Evolutionary conservation across 2,797 vertebrate genomes (phyloP).

Genomic region (Acanthornis magna): DNA sequence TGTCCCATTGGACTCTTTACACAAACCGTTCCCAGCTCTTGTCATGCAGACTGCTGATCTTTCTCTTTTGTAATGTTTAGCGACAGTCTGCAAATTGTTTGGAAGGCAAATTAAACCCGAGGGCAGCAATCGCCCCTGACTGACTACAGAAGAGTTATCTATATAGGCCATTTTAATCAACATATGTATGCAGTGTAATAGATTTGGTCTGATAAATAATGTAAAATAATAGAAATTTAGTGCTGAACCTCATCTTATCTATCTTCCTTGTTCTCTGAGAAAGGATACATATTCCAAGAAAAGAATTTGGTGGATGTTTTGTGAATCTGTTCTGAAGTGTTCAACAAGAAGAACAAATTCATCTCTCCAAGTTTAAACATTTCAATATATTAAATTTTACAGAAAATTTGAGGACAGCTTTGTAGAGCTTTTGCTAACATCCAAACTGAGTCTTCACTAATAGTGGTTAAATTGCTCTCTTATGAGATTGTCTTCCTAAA

Average conservation of each 20-base stretch:
- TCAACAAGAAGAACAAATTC: background rate
- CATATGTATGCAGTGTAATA: background rate
- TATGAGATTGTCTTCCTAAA: background rate
- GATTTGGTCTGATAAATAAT: background rate
- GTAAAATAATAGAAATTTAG: background rate
- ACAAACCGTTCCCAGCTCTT: background rate
- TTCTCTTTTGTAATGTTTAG: slow-evolving; percentile 11
- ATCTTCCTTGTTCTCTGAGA: background rate
- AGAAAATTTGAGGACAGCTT: background rate
- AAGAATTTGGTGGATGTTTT: background rate
- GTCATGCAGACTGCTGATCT: background rate
- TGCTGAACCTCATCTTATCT: background rate
- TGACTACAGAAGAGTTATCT: background rate
- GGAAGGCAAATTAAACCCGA: background rate
- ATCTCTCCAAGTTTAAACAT: background rate
- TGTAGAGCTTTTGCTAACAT: background rate
- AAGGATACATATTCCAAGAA: background rate
- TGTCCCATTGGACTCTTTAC: background rate
- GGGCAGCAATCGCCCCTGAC: background rate
- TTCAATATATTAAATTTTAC: background rate
- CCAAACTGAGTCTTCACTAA: background rate
- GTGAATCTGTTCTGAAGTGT: background rate
- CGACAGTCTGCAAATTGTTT: slow-evolving; percentile 36
- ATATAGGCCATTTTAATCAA: background rate
- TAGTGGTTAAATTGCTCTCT: background rate